These are phyloP conservation scores for Dryomyza anilis DNA, from an alignment of 2,888 invertebrate species.

Conservation along the genomic window DNA sequence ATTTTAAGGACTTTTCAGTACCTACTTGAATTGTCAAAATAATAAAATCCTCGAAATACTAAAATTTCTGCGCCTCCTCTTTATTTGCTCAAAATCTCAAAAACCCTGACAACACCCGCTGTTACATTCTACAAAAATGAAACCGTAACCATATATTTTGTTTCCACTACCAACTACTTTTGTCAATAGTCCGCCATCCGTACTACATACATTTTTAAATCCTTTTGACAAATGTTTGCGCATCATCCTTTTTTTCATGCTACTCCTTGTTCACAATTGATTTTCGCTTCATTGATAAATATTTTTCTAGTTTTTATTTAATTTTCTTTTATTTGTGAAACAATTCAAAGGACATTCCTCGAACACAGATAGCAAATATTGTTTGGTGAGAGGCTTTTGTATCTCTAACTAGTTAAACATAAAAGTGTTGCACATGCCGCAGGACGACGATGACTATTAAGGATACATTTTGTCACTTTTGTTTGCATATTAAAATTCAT, in stretches of 20 bases:
- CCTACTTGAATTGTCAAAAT: no score
- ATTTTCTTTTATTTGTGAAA: conserved; percentile 4
- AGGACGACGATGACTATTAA: conserved; percentile 13
- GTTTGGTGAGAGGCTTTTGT: not conserved
- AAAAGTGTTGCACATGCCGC: conserved; percentile 9
- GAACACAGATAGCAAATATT: not conserved
- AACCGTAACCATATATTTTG: no score
- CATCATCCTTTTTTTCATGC: not conserved
- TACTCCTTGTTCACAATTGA: not conserved
- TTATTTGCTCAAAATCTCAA: no score
- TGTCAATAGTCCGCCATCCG: no score
- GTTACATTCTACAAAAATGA: no score
- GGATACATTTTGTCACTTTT: conserved; percentile 15
- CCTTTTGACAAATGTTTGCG: conserved; percentile 13
- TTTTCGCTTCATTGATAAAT: conserved; percentile 8
- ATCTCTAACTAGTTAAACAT: not conserved
- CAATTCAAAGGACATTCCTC: not conserved
- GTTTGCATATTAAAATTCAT: conserved; percentile 13
- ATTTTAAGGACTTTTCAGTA: no score
- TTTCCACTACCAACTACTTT: no score
- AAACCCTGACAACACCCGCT: no score
- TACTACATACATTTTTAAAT: not conserved
- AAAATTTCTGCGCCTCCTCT: no score
- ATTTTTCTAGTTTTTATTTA: not conserved
- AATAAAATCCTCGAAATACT: no score